Evolutionary conservation across 2,113 vertebrate genomes (phyloP).

Genomic region (Hypanus sabinus): DNA sequence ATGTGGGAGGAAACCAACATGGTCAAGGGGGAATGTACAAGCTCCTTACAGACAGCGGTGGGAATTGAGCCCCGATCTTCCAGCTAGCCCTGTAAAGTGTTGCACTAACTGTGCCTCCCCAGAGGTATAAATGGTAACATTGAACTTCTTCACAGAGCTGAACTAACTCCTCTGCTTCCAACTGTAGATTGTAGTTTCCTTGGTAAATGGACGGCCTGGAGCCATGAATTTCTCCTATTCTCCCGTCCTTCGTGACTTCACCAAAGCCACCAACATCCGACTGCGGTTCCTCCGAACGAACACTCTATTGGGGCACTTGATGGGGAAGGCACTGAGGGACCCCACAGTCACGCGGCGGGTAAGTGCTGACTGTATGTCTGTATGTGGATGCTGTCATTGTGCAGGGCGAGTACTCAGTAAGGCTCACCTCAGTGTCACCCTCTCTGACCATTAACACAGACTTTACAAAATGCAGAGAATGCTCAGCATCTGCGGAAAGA

Average conservation of each 20-base stretch:
- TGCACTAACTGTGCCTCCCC: too few relatives aligned
- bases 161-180: not conserved
- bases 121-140: not conserved
- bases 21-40: too few relatives aligned
- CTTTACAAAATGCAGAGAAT: too few relatives aligned
- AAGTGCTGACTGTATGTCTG: conserved; percentile 42
- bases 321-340: conserved; percentile 90
- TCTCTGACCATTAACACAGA: not conserved
- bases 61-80: too few relatives aligned
- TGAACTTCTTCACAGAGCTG: not conserved
- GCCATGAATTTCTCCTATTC: conserved; percentile 96
- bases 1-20: too few relatives aligned
- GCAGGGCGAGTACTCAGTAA: not conserved
- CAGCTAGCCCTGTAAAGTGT: too few relatives aligned
- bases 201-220: conserved; percentile 89
- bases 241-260: conserved; percentile 83
- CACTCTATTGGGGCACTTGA: conserved; percentile 90
- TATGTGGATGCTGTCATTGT: not conserved
- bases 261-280: conserved; percentile 89
- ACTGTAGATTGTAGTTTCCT: conserved; percentile 79
- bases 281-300: conserved; percentile 91
- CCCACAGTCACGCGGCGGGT: conserved; percentile 96
- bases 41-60: too few relatives aligned
- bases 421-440: not conserved
- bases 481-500: too few relatives aligned